Evolutionary conservation across 2,888 invertebrate species (phyloP), one percentile per base, ranked within the genome.

Genomic region (Pammene fasciana): DNA sequence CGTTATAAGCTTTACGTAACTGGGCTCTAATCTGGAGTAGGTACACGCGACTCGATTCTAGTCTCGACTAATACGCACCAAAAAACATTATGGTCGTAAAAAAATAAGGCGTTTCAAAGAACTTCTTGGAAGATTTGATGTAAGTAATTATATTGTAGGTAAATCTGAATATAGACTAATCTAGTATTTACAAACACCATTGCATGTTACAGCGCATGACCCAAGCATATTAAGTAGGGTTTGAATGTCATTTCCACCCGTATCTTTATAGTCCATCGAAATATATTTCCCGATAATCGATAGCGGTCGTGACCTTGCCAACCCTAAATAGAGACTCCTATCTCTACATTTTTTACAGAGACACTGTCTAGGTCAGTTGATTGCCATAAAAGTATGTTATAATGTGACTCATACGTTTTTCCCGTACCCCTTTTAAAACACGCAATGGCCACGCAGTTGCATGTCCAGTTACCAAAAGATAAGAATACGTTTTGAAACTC

Each of bases 261-360:
- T 61, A 56, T 52, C 43, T 55, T 65, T 55, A 43, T 55, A 55
- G 43, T 50, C 36, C 48, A 50, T 50, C 55, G 34, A 45, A 55
- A 65, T 45, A 55, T 45, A 65, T 46, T 43, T 55, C 54, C 45
- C 43, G 45, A 66, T 48, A 56, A 48, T 45, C 45, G 56, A 57
- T 57, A 13, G 38, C 18, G 61, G 61, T 61, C 50, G 36, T 41
- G 61, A 61, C 48, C 61, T 48, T 61, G 50, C 36, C 61, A 8
- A 50, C 48, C 61, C 61, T 61, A 50, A 46, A 60, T 60, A 59
- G 10, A 46, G 60, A 36, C 46, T 38, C 56, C 48, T 55, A 36
- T 45, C 36, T 59, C n/a, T 9, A 26, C 36, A 26, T 59, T 56
- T 38, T 38, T 14, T 8, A 52, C 70, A 67, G 65, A 61, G 57